Percentiles rank a stretch among this genome's conserved stretches.
Evolutionary conservation across 2,797 vertebrate species (phyloP).

Genomic region (Hipposideros larvatus): DNA sequence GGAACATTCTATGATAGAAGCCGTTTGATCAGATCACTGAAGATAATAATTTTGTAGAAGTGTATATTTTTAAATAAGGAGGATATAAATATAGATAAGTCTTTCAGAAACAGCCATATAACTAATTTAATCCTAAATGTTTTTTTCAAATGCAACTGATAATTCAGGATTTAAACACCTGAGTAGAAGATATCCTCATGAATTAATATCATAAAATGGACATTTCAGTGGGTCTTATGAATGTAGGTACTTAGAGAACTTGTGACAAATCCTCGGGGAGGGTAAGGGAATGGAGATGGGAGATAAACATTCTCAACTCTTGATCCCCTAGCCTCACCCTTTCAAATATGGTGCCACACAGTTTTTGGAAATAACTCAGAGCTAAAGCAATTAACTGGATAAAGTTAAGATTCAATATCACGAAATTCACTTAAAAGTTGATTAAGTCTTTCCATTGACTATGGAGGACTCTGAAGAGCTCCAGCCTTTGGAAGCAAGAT

Average conservation of each 20-base stretch:
- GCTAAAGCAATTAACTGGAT: neutral
- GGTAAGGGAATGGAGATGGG: neutral
- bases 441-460: neutral
- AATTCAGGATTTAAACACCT: conserved; percentile 31
- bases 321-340: neutral
- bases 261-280: neutral
- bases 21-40: conserved; percentile 37
- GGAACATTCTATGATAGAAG: neutral
- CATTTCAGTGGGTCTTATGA: neutral
- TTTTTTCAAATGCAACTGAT: conserved; percentile 53
- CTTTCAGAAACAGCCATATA: conserved; percentile 52
- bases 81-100: neutral
- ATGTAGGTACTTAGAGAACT: neutral
- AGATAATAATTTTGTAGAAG: conserved; percentile 57
- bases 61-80: conserved; percentile 53
- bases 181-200: neutral
- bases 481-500: neutral
- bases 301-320: neutral
- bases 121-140: conserved; percentile 59
- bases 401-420: neutral
- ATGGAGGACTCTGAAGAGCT: neutral
- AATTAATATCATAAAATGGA: neutral
- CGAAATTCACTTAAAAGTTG: neutral
- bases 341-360: neutral
- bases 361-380: neutral